Percentiles rank a stretch among this genome's conserved stretches.
Conservation (phyloP, 1,140 invertebrate genomes). For the Eupristina koningsbergeri region DNA sequence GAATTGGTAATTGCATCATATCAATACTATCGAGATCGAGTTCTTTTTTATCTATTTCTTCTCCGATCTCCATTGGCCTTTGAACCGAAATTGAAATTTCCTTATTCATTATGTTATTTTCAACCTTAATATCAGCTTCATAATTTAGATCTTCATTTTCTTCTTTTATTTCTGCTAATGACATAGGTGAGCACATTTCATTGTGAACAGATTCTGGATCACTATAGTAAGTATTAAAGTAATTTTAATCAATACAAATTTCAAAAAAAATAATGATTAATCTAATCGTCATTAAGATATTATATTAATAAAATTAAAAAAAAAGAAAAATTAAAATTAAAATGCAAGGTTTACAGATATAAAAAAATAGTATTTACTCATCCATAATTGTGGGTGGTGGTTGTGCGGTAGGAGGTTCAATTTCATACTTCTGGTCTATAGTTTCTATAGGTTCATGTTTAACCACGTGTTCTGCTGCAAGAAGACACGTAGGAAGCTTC, state of each 20-base stretch:
- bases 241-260: too few relatives aligned
- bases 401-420: conserved; percentile 43
- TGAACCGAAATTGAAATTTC: conserved; percentile 46
- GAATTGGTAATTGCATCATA: conserved; percentile 79
- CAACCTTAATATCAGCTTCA: conserved; percentile 13
- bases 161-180: conserved; percentile 65
- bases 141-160: conserved; percentile 69
- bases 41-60: conserved; percentile 66
- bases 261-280: too few relatives aligned
- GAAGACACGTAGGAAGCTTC: conserved; percentile 38
- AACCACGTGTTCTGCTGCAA: background rate
- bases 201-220: conserved; percentile 58
- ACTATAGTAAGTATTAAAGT: conserved; percentile 48
- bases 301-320: too few relatives aligned
- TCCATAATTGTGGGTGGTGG: conserved; percentile 44
- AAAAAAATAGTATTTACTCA: conserved; percentile 15
- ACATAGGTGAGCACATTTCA: conserved; percentile 38
- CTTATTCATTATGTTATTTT: conserved; percentile 7
- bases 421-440: conserved; percentile 32
- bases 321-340: too few relatives aligned
- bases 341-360: background rate
- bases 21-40: conserved; percentile 77
- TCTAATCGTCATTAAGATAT: too few relatives aligned
- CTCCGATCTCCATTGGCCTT: conserved; percentile 59
- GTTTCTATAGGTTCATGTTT: conserved; percentile 37